These are phyloP conservation scores for Artibeus jamaicensis DNA, from an alignment of 2,797 vertebrate species.

Conservation along the genomic window DNA sequence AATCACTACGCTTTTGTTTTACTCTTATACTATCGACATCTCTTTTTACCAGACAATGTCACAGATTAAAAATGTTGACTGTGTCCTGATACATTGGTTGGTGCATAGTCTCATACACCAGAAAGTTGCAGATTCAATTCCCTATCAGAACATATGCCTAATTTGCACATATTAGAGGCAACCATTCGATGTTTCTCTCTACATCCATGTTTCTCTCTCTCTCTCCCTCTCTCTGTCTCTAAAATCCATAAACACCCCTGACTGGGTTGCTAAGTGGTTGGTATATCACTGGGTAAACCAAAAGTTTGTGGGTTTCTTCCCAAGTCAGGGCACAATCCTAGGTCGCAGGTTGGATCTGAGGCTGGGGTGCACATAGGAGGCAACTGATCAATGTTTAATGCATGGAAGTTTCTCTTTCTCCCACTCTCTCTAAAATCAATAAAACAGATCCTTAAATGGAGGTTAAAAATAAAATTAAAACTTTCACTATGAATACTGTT, in stretches of 20 bases:
- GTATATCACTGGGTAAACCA: not conserved
- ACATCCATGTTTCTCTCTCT: not conserved
- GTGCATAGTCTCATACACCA: not conserved
- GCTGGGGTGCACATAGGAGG: not conserved
- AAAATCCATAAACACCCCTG: not conserved
- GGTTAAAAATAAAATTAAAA: not conserved
- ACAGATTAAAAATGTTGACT: not conserved
- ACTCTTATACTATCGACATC: not conserved
- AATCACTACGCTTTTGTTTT: not conserved
- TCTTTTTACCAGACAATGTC: not conserved
- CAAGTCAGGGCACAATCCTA: not conserved
- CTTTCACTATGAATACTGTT: not conserved
- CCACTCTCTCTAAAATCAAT: not conserved
- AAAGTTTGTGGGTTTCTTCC: not conserved
- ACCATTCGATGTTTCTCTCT: not conserved
- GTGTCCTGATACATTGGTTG: not conserved
- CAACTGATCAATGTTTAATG: not conserved
- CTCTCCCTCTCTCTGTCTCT: not conserved
- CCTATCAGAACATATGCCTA: not conserved
- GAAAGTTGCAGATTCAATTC: not conserved
- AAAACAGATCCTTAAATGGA: not conserved
- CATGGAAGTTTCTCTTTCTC: not conserved
- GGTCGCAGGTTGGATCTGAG: not conserved
- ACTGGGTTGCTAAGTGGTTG: not conserved
- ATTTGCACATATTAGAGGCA: not conserved